phyloP scores from a whole-genome alignment of 2,797 vertebrate species.

The Luscinia megarhynchos region DNA sequence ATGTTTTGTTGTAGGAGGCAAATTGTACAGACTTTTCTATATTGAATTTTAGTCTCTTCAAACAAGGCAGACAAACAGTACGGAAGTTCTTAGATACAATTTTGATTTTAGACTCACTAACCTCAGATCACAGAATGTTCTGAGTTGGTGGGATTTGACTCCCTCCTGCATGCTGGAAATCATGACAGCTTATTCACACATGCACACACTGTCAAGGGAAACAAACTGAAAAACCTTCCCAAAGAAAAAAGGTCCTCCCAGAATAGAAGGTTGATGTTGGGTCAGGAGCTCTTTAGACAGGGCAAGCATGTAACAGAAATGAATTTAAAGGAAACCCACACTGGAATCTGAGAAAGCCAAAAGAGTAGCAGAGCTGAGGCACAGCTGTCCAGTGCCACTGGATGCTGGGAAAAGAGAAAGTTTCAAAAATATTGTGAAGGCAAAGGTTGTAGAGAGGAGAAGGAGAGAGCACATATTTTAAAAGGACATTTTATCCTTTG shows the following conservation, averaged over 20 bases:
- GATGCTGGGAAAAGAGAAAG: not conserved
- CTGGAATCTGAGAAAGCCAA: not conserved
- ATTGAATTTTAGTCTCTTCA: not conserved
- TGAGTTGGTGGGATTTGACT: not conserved
- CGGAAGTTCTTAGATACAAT: not conserved
- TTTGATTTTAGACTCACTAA: not conserved
- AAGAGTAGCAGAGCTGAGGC: not conserved
- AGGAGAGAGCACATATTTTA: not conserved
- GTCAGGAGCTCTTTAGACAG: not conserved
- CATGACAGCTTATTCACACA: not conserved
- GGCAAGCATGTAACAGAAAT: not conserved
- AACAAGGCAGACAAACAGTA: not conserved
- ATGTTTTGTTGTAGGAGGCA: not conserved
- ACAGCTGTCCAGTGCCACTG: not conserved
- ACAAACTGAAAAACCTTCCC: not conserved
- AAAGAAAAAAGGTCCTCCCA: not conserved
- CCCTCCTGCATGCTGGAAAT: not conserved
- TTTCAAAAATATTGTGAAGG: not conserved
- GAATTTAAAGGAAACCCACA: not conserved
- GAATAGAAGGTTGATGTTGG: not conserved
- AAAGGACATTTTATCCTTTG: conserved; percentile 24
- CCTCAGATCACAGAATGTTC: not conserved
- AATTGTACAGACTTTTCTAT: not conserved
- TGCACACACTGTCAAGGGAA: not conserved
- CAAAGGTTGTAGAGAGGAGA: not conserved